Conservation (phyloP, 2,888 invertebrate genomes). For the Liopterus haemorrhoidalis region DNA sequence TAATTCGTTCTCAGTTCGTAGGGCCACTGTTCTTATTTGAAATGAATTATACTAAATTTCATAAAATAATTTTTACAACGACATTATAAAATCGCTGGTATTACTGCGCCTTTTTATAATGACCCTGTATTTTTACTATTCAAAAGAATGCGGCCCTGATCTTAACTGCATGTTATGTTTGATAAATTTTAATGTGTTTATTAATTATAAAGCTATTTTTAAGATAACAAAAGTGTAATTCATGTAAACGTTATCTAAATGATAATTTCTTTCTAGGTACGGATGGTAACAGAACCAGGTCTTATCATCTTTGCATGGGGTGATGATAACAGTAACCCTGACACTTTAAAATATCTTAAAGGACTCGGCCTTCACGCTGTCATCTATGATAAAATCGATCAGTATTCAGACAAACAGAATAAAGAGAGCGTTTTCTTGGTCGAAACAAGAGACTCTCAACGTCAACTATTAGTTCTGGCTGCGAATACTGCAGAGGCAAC, state of each 20-base stretch:
- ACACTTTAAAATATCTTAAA: conserved; percentile 79
- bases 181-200: no score
- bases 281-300: conserved; percentile 70
- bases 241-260: conserved; percentile 10
- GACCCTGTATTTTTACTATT: no score
- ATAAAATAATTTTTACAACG: no score
- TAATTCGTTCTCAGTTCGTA: no score
- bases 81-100: no score
- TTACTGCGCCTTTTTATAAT: no score
- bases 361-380: conserved; percentile 89
- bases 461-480: conserved; percentile 50
- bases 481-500: conserved; percentile 40
- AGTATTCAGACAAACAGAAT: conserved; percentile 63
- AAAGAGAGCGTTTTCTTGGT: conserved; percentile 79
- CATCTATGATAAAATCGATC: conserved; percentile 91
- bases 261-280: conserved; percentile 55
- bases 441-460: conserved; percentile 71
- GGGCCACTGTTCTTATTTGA: no score
- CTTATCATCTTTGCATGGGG: conserved; percentile 96
- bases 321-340: conserved; percentile 86
- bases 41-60: no score
- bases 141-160: no score
- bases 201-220: no score
- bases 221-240: no score
- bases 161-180: no score